These are phyloP conservation scores for Neopipo cinnamomea DNA, from an alignment of 2,113 vertebrate species.

Conservation along the genomic window DNA sequence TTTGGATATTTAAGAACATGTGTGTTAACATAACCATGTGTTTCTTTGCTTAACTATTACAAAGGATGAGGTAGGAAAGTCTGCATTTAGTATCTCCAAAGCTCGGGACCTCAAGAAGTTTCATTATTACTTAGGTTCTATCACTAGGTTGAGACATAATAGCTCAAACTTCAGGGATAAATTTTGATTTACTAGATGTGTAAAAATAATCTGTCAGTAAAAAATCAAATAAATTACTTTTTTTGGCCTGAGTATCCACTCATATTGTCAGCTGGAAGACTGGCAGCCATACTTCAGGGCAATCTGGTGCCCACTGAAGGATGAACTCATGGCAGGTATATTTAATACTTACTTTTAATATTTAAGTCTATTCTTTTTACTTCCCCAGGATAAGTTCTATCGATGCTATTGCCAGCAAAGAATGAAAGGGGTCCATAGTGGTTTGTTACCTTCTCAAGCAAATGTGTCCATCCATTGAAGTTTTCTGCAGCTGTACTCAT, in stretches of 20 bases:
- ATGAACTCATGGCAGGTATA: background rate
- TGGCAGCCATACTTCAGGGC: background rate
- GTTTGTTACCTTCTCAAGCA: background rate
- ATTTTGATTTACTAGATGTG: background rate
- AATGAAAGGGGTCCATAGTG: background rate
- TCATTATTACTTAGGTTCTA: background rate
- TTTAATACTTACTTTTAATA: background rate
- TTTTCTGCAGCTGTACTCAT: background rate
- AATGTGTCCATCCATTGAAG: background rate
- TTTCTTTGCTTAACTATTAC: background rate
- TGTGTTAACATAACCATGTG: background rate
- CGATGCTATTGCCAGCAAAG: background rate
- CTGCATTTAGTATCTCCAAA: background rate
- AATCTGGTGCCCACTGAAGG: background rate
- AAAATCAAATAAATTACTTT: background rate
- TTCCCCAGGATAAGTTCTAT: background rate
- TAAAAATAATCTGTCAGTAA: background rate
- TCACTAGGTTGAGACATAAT: background rate
- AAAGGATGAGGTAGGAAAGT: background rate
- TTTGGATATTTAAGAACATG: background rate
- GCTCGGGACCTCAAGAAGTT: background rate
- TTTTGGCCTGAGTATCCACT: background rate
- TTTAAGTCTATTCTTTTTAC: background rate
- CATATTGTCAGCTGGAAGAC: background rate
- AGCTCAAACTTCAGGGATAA: background rate